A percentile compares a stretch with the other conserved stretches of the same genome.
These are phyloP conservation scores for Hepsetus odoe DNA, from an alignment of 2,113 vertebrate species.

Conservation along the genomic window DNA sequence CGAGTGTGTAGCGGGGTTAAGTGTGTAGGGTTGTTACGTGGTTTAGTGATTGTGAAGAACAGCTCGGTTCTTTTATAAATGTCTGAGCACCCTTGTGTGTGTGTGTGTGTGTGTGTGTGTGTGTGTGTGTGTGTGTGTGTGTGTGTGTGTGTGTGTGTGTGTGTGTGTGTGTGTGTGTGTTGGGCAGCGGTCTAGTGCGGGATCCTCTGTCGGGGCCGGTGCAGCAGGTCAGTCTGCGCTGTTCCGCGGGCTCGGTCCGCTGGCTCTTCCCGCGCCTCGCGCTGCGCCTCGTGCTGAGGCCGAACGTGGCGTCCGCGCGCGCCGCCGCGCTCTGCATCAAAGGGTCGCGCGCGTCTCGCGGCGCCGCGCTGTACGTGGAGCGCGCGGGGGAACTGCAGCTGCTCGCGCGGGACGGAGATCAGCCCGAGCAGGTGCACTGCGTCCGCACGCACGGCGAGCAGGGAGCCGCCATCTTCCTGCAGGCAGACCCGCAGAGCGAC, in stretches of 20 bases:
- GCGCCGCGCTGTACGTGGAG: slow-evolving; percentile 76
- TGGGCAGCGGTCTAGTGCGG: slow-evolving; percentile 69
- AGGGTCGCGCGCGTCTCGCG: slow-evolving; percentile 66
- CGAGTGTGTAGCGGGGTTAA: too few relatives aligned
- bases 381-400: slow-evolving; percentile 68
- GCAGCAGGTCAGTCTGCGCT: slow-evolving; percentile 79
- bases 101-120: too few relatives aligned
- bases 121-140: fast-evolving
- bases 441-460: slow-evolving; percentile 64
- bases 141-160: not conserved
- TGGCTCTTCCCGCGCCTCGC: slow-evolving; percentile 78
- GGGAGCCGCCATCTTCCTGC: slow-evolving; percentile 76
- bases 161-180: fast-evolving
- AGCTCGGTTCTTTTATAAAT: too few relatives aligned
- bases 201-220: slow-evolving; percentile 66
- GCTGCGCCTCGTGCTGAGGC: slow-evolving; percentile 75
- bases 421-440: slow-evolving; percentile 70
- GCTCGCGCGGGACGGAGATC: slow-evolving; percentile 61
- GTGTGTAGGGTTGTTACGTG: too few relatives aligned
- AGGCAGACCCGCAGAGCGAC: slow-evolving; percentile 72
- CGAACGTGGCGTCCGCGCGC: slow-evolving; percentile 66
- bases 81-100: too few relatives aligned
- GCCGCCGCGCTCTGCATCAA: slow-evolving; percentile 75
- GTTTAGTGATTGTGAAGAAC: too few relatives aligned
- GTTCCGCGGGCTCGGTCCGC: slow-evolving; percentile 75